Conservation (phyloP, 2,888 invertebrate genomes). For the Ceriagrion tenellum region DNA sequence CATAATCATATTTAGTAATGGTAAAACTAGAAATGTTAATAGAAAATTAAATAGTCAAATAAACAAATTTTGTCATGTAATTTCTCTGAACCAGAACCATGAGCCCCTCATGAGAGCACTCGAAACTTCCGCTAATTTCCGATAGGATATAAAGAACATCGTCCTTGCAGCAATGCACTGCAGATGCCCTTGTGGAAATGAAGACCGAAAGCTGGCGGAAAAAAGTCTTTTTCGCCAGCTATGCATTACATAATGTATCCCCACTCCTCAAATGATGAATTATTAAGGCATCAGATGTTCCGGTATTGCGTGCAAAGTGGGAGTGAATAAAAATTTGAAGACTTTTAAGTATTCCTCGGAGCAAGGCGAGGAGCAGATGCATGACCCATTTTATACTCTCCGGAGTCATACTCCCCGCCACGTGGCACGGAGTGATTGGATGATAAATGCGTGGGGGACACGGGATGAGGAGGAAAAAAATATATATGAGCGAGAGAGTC, state of each 20-base stretch:
- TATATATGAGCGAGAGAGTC: neutral
- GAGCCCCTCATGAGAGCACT: neutral
- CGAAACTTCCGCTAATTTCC: neutral
- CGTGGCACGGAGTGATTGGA: conserved; percentile 51
- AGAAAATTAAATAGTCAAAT: too few relatives aligned
- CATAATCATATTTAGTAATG: too few relatives aligned
- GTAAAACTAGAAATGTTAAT: too few relatives aligned
- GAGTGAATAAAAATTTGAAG: neutral
- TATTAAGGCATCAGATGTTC: conserved; percentile 46
- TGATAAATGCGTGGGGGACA: conserved; percentile 43
- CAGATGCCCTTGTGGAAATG: neutral
- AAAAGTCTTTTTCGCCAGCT: neutral
- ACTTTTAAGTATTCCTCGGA: conserved; percentile 16
- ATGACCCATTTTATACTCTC: conserved; percentile 46
- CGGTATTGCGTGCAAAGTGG: conserved; percentile 33
- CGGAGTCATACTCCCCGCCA: conserved; percentile 17
- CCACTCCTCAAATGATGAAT: neutral
- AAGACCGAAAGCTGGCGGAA: neutral
- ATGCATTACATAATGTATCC: neutral
- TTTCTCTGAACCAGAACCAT: too few relatives aligned
- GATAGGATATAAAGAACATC: neutral
- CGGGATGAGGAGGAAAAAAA: conserved; percentile 11
- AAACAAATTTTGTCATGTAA: too few relatives aligned
- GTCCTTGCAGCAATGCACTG: neutral
- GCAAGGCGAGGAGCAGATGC: conserved; percentile 44